A percentile compares a stretch with the other conserved stretches of the same genome.
Evolutionary conservation across 2,888 invertebrate genomes (phyloP).

Genomic region (Thumatha senex): DNA sequence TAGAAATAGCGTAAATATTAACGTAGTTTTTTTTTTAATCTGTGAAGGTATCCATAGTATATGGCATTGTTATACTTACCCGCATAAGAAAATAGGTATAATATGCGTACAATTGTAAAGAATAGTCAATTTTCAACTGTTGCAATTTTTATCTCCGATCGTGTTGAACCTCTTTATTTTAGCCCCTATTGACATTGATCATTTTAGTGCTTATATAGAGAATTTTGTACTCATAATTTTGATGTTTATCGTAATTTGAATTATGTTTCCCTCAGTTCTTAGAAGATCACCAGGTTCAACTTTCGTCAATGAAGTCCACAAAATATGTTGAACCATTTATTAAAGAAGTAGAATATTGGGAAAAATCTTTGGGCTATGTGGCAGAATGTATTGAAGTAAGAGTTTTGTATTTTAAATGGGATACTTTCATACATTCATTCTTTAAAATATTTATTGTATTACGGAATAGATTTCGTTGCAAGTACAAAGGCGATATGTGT

Average conservation of each 20-base stretch:
- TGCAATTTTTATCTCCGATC: too few species aligned
- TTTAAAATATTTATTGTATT: not conserved
- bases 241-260: not conserved
- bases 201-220: too few species aligned
- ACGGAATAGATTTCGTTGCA: conserved; percentile 82
- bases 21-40: too few species aligned
- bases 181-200: too few species aligned
- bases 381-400: conserved; percentile 90
- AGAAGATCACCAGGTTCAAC: conserved; percentile 93
- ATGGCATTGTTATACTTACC: too few species aligned
- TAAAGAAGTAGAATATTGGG: conserved; percentile 93
- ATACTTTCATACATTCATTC: not conserved
- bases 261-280: conserved; percentile 70
- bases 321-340: conserved; percentile 94
- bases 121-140: too few species aligned
- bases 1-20: too few species aligned
- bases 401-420: not conserved
- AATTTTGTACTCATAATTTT: not conserved
- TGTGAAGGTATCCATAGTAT: too few species aligned
- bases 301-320: conserved; percentile 94
- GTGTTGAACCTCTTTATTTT: too few species aligned
- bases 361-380: conserved; percentile 91
- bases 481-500: conserved; percentile 93
- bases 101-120: too few species aligned
- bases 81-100: too few species aligned